A percentile compares a stretch with the other conserved stretches of the same genome.
phyloP scores from a whole-genome alignment of 2,888 invertebrate species.

The Mimumesa dahlbomi region DNA sequence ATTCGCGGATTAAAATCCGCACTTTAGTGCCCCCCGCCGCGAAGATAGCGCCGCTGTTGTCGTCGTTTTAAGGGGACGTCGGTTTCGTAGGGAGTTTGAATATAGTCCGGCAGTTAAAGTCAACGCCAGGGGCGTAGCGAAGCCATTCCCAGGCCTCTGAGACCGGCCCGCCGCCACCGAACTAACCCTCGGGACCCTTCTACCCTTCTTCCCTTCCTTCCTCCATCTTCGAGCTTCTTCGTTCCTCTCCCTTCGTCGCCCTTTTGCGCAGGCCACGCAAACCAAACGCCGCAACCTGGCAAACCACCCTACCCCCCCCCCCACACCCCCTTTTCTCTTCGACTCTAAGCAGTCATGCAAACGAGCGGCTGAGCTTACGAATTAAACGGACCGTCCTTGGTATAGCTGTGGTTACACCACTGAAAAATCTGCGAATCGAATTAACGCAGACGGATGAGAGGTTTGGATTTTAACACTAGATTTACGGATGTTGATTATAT shows the following conservation, averaged over 20 bases:
- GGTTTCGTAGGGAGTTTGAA: conserved; percentile 58
- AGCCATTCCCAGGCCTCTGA: conserved; percentile 33
- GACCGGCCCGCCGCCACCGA: not conserved
- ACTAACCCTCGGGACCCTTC: not conserved
- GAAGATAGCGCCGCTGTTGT: conserved; percentile 62
- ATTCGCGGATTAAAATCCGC: conserved; percentile 77
- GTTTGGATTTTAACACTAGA: too few relatives aligned
- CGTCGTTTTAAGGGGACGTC: conserved; percentile 57
- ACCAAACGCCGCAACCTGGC: conserved; percentile 35
- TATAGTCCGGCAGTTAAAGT: conserved; percentile 74
- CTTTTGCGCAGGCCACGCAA: too few relatives aligned
- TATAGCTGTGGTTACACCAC: not conserved
- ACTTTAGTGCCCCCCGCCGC: conserved; percentile 65
- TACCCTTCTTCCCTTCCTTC: too few relatives aligned
- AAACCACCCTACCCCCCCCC: conserved; percentile 15
- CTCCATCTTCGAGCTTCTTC: too few relatives aligned
- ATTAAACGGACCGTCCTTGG: conserved; percentile 60
- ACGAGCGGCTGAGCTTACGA: conserved; percentile 73
- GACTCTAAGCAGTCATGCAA: conserved; percentile 76
- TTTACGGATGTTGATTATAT: too few relatives aligned
- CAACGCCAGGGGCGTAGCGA: conserved; percentile 71
- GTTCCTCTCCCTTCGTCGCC: too few relatives aligned
- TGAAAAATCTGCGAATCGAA: not conserved
- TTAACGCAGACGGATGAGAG: not conserved
- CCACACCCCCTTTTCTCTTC: too few relatives aligned